Percentiles rank a stretch among this genome's conserved stretches.
phyloP scores from a whole-genome alignment of 2,113 vertebrate genomes.

The Bubo blakistoni region DNA sequence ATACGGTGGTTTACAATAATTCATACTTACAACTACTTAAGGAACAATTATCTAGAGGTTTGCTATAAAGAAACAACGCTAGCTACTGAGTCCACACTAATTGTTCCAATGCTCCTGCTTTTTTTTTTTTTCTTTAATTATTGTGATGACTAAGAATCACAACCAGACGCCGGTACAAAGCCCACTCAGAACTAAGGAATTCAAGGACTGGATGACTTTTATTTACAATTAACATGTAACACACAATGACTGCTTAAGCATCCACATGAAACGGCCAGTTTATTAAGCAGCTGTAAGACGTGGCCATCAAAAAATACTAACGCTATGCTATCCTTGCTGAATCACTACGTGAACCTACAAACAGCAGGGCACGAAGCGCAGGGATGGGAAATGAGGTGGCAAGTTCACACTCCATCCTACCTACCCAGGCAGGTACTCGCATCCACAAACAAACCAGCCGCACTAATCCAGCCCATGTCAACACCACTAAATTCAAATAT shows the following conservation, averaged over 20 bases:
- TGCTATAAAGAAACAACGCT: background rate
- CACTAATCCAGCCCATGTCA: background rate
- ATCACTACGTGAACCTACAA: background rate
- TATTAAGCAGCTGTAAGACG: background rate
- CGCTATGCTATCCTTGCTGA: background rate
- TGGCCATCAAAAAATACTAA: background rate
- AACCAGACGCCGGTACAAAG: background rate
- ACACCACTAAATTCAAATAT: background rate
- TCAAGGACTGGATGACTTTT: background rate
- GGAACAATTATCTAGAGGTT: background rate
- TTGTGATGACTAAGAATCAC: constrained; percentile 26
- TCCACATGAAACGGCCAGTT: background rate
- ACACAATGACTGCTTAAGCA: background rate
- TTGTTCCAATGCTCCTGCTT: background rate
- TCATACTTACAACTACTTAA: rapidly evolving
- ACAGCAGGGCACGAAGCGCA: rapidly evolving
- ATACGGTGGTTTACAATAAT: rapidly evolving
- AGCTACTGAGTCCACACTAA: background rate
- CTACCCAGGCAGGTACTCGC: background rate
- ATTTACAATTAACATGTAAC: background rate
- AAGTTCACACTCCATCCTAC: background rate
- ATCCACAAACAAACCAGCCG: background rate
- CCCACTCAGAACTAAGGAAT: background rate
- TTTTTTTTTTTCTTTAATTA: background rate
- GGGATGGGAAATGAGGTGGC: background rate